These are phyloP conservation scores for Riparia riparia DNA, from an alignment of 2,113 vertebrate species.

Conservation along the genomic window DNA sequence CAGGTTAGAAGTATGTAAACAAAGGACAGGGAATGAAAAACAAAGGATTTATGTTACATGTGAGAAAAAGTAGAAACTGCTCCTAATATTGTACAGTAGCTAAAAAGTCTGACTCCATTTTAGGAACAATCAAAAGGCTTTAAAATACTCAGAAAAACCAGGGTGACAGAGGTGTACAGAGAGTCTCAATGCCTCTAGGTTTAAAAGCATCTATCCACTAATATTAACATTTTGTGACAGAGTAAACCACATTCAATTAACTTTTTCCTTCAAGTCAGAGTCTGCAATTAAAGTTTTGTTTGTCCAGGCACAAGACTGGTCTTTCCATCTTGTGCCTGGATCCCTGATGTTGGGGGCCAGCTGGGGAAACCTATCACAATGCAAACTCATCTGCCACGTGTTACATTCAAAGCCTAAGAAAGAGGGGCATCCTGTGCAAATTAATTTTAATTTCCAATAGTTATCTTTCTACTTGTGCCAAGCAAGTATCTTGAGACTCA, in stretches of 20 bases:
- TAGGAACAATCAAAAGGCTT: too few relatives aligned
- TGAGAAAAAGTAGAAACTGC: too few relatives aligned
- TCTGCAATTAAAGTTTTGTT: background rate
- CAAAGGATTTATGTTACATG: too few relatives aligned
- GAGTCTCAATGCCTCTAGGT: background rate
- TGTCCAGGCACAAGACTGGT: background rate
- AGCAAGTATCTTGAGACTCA: background rate
- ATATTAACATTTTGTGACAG: background rate
- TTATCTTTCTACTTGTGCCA: background rate
- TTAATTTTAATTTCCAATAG: slow-evolving; percentile 27
- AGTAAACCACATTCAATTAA: background rate
- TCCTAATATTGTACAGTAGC: too few relatives aligned
- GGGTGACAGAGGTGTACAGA: background rate
- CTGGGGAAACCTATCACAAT: background rate
- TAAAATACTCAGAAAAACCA: too few relatives aligned
- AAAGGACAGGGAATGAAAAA: too few relatives aligned
- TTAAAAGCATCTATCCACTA: background rate
- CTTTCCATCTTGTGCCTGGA: background rate
- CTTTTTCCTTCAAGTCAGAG: background rate
- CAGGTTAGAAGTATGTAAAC: too few relatives aligned
- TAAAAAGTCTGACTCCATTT: too few relatives aligned
- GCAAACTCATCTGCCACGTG: background rate
- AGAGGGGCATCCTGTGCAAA: background rate
- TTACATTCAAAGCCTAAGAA: background rate
- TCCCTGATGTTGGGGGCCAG: background rate